Conservation (phyloP, 2,113 vertebrate species). For the Halichoerus grypus region DNA sequence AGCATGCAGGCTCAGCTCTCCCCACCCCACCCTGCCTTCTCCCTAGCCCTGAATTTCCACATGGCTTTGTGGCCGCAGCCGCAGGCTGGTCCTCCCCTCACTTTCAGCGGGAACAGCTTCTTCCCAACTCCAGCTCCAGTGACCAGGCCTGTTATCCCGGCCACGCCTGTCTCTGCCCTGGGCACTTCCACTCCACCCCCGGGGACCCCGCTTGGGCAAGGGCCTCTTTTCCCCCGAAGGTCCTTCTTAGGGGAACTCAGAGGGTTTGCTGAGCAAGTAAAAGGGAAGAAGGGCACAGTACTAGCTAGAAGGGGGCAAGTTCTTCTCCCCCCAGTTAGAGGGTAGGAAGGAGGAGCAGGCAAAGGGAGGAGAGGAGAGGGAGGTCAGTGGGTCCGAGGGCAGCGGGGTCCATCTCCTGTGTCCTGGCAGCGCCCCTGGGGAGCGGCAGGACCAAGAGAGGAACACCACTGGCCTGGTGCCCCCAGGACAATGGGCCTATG, state of each 20-base stretch:
- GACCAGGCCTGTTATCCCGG: not conserved
- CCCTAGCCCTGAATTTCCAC: not conserved
- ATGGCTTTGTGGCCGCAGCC: not conserved
- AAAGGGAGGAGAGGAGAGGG: too few relatives aligned
- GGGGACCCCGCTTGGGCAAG: fast-evolving
- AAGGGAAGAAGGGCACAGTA: not conserved
- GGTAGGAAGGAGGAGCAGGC: not conserved
- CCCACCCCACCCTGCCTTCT: not conserved
- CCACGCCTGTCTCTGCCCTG: not conserved
- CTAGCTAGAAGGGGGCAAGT: not conserved
- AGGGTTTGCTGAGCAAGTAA: not conserved
- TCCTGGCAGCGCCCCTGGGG: not conserved
- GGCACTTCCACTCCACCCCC: not conserved
- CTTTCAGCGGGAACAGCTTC: not conserved
- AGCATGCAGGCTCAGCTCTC: not conserved
- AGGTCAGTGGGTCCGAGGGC: not conserved
- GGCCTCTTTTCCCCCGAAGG: not conserved
- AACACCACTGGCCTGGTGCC: not conserved
- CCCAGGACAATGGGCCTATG: not conserved
- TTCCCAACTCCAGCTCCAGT: not conserved
- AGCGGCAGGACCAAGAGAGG: not conserved
- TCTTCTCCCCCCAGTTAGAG: not conserved
- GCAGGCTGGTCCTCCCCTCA: not conserved
- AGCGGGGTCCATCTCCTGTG: too few relatives aligned
- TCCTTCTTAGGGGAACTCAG: not conserved